Base-by-base conservation (phyloP, 2,888 invertebrate species). In the Prenolepis imparis region DNA sequence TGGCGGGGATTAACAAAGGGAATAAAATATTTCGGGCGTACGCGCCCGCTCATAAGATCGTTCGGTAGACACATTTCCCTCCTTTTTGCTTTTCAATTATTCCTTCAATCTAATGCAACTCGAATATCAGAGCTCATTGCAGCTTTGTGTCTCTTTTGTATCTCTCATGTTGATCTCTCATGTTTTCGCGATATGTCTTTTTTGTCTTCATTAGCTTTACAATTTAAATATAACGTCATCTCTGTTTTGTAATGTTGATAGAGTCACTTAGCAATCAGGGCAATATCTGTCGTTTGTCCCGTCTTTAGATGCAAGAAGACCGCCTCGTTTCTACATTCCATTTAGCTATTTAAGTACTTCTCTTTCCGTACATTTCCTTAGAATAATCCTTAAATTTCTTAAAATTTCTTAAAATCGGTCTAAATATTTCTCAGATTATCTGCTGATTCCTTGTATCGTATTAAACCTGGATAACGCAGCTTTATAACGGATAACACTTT, bases 1-100 rank as follows among this genome's bases (percentile, higher is more conserved):
- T 67, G 70, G 61, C 81, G 70, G 41, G 73, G 74, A 68, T 81
- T 73, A 81, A 81, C 73, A 84, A 67, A 68, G 68, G 15, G 72
- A 64, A 81, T 72, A 84, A 80, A 80, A 80, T 81, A 80, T 72
- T 66, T 82, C 55, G 74, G 52, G 39, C 52, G 52, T 57, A 15
- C 59, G 21, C 18, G 21, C 18, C 36, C 67, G 55, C 41, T 39
- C 73, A 28, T 39, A 57, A 68, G 68, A 78, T 78, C 57, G 41
- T 15, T 39, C 8, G 67, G 61, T 9, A 18, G 28, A 8, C 61
- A 18, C 18, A 28, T 28, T 28, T 28, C 28, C 28, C 8, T n/a
- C 18, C 18, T 3, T 48, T 48, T 44, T 44, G 44, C 44, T 44
- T n/a, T 52, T 52, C 52, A n/a, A 52, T 52, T 52, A 52, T n/a